phyloP scores from a whole-genome alignment of 2,113 vertebrate species.

The Cyprinus carpio region DNA sequence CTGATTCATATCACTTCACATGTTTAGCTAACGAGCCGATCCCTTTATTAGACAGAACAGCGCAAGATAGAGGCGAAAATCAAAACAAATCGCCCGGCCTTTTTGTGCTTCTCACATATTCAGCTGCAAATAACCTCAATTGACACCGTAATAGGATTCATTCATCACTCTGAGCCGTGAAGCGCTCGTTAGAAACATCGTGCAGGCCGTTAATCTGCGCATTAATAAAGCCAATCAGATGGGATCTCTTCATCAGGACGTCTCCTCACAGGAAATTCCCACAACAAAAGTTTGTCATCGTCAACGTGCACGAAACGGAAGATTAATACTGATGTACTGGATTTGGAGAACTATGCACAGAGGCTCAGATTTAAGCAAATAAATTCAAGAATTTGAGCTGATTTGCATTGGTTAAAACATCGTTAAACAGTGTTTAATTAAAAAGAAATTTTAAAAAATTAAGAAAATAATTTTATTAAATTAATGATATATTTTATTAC shows the following conservation, averaged over 20 bases:
- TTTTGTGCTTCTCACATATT: conserved; percentile 32
- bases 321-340: conserved; percentile 7
- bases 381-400: background rate
- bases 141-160: conserved; percentile 52
- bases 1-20: background rate
- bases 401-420: no score
- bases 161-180: conserved; percentile 38
- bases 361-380: background rate
- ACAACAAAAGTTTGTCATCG: conserved; percentile 48
- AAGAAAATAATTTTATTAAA: no score
- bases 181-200: conserved; percentile 19
- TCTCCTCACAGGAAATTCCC: conserved; percentile 27
- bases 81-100: conserved; percentile 26
- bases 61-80: conserved; percentile 7
- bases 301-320: background rate
- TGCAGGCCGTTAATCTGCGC: background rate
- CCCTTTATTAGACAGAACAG: background rate
- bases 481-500: no score
- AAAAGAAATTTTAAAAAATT: no score
- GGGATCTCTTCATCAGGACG: background rate
- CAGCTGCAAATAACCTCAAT: conserved; percentile 43
- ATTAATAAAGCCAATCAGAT: background rate
- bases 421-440: no score
- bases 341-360: conserved; percentile 1
- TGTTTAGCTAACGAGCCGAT: conserved; percentile 46